Evolutionary conservation across 2,888 invertebrate species (phyloP).

Genomic region (Buathra laborator): DNA sequence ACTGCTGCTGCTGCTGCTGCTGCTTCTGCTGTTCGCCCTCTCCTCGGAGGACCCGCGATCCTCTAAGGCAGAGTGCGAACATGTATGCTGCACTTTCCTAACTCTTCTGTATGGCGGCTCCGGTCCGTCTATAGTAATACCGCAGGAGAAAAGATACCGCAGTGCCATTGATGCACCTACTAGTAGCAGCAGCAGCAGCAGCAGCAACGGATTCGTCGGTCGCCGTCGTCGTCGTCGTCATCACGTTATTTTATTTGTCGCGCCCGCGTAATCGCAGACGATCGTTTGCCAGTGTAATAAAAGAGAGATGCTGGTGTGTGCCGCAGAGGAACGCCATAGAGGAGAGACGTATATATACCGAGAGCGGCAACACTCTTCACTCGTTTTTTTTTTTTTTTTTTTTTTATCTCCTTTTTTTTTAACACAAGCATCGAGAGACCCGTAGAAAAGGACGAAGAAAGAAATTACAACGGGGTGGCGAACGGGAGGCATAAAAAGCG

Average conservation of each 20-base stretch:
- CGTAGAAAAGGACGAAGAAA: conserved; percentile 46
- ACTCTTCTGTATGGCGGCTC: conserved; percentile 47
- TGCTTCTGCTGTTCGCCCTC: background rate
- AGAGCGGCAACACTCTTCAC: conserved; percentile 1
- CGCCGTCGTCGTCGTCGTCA: conserved; percentile 7
- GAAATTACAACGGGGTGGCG: conserved; percentile 66
- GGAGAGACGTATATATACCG: conserved; percentile 56
- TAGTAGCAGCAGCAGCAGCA: background rate
- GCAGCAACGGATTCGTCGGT: background rate
- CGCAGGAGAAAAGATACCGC: conserved; percentile 11
- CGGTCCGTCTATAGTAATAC: conserved; percentile 13
- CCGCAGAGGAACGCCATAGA: conserved; percentile 30
- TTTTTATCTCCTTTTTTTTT: conserved; percentile 37
- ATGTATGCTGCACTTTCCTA: conserved; percentile 45
- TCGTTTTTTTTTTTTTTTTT: background rate
- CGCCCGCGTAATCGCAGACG: conserved; percentile 65
- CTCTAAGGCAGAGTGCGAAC: conserved; percentile 39
- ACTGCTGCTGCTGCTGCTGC: conserved; percentile 22
- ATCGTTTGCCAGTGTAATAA: conserved; percentile 66
- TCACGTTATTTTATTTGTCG: conserved; percentile 66
- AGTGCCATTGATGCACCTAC: conserved; percentile 28
- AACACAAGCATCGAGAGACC: conserved; percentile 46
- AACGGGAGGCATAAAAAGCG: conserved; percentile 61
- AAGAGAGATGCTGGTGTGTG: conserved; percentile 47
- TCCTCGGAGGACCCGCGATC: conserved; percentile 26